Conservation (phyloP, 2,888 invertebrate species). For the Zonitis immaculata region DNA sequence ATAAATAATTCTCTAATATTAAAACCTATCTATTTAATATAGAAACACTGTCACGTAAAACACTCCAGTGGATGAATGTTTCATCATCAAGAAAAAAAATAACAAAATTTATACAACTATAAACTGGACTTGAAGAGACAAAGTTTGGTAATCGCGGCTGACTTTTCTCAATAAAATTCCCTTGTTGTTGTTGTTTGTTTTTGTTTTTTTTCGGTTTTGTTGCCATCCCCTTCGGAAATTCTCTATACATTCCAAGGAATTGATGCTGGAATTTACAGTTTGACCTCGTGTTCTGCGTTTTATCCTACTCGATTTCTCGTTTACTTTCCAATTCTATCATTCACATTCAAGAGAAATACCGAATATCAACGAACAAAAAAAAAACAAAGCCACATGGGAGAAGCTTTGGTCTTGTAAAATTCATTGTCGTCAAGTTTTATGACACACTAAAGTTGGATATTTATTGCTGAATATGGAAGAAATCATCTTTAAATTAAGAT, state of each 20-base stretch:
- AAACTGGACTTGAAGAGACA: slow-evolving; percentile 32
- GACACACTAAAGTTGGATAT: slow-evolving; percentile 38
- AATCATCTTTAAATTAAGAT: too few relatives aligned
- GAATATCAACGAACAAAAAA: background rate
- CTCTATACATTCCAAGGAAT: background rate
- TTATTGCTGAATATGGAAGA: slow-evolving; percentile 37
- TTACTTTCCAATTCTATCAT: slow-evolving; percentile 31
- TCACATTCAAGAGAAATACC: background rate
- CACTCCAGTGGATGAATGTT: slow-evolving; percentile 27
- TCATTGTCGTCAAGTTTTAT: slow-evolving; percentile 40
- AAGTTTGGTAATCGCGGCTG: slow-evolving; percentile 30
- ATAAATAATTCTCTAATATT: slow-evolving; percentile 3
- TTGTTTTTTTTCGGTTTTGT: slow-evolving; percentile 8
- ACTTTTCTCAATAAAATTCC: slow-evolving; percentile 34
- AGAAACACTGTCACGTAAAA: slow-evolving; percentile 25
- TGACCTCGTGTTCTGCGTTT: slow-evolving; percentile 34
- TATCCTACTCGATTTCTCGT: slow-evolving; percentile 32
- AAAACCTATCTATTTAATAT: slow-evolving; percentile 3
- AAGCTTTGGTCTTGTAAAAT: slow-evolving; percentile 35
- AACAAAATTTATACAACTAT: background rate
- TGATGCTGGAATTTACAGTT: slow-evolving; percentile 33
- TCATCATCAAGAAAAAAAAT: slow-evolving; percentile 28
- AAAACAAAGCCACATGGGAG: background rate
- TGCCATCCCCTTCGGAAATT: background rate
- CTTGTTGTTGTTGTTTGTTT: too few relatives aligned